Evolutionary conservation across 2,113 vertebrate species (phyloP), one percentile per base, ranked within the genome.

Genomic region (Siniperca knerii): DNA sequence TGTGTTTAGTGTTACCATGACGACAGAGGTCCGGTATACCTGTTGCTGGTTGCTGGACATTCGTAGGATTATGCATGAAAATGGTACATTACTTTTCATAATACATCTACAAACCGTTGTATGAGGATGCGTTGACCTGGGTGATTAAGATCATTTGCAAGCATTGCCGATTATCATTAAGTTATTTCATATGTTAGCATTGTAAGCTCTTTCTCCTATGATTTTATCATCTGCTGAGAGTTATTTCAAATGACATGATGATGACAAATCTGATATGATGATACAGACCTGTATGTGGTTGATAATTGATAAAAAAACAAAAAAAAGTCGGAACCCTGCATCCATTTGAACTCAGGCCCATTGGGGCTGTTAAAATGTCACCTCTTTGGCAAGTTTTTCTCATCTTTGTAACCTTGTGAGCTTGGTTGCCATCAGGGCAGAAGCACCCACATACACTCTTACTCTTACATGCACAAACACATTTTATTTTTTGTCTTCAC

Each of bases 91-190:
- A 29, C 29, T 29, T 29, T 29, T 29, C 29, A 2, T 29, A 29
- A 29, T 29, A 29, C 29, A 29, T 29, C 29, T 29, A 29, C 29
- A 29, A 29, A 29, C 29, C 29, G 1, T 29, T 29, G 29, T 29
- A 29, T 29, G 29, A 29, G 29, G 29, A 29, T 29, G 29, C 29
- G 29, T 29, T 29, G 29, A 29, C 70, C 67, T 68, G 65, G 68
- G 52, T 69, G 40, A 81, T 87, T 73, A 54, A 68, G 44, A 79
- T 77, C 3, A 69, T 79, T 86, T 84, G 68, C 64, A 79, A 68
- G 67, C 37, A 15, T 37, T 71, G 57, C 57, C 12, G 1, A 10
- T 72, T 46, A 61, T 75, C 20, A 54, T 72, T 46, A 72, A 40
- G 23, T 55, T 54, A 73, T 77, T 74, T 70, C 25, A 7, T 60